Base-by-base conservation (phyloP, 2,797 vertebrate genomes). In the Thunnus albacares region DNA sequence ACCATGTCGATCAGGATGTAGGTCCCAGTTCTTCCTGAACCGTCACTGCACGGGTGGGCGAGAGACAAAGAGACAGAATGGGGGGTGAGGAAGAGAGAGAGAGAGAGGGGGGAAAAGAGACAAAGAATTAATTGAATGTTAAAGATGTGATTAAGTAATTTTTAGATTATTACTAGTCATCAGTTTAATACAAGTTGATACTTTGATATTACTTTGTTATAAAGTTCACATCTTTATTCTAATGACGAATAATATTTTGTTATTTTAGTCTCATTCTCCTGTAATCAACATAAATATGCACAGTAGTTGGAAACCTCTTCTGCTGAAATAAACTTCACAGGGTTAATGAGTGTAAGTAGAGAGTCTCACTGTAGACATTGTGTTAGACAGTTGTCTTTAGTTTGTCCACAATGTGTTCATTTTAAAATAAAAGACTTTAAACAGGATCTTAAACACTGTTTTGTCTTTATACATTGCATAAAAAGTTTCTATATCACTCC, bases 1-100 rank as follows among this genome's bases (percentile, higher is more conserved):
- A 99, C 98, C 98, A 99, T 99, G 96, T 99, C 98, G 92, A 99
- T 96, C 94, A 99, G 96, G 94, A 98, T 92, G 93, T 99, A 99
- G 85, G 98, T 99, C 83, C 98, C 98, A 69, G 93, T 96, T 87
- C 98, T 95, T 82, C 98, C 98, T 0, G 97, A 96, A 18, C 98
- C 98, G 13, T 99, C 97, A 15, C 98, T 99, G 96, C 28, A 80
- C 3, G 2, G 51, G 47, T 6, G 84, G 93, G 90, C 90, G 88
- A 95, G 90, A 90, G 84, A 89, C 69, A 92, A 72, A 92, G 22
- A 63, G 14, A 58, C 24, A 82, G 49, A 65, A 4, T 18, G 22
- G 45, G 38, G 38, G 6, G 33, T 30, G 61, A 22, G 53, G 45
- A 55, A 35, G 33, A 15, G 49, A 73, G 64, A 55, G 52, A 8